Percentiles rank a stretch among this genome's conserved stretches.
Evolutionary conservation across 2,113 vertebrate species (phyloP).

Genomic region (Neolamprologus modestus): DNA sequence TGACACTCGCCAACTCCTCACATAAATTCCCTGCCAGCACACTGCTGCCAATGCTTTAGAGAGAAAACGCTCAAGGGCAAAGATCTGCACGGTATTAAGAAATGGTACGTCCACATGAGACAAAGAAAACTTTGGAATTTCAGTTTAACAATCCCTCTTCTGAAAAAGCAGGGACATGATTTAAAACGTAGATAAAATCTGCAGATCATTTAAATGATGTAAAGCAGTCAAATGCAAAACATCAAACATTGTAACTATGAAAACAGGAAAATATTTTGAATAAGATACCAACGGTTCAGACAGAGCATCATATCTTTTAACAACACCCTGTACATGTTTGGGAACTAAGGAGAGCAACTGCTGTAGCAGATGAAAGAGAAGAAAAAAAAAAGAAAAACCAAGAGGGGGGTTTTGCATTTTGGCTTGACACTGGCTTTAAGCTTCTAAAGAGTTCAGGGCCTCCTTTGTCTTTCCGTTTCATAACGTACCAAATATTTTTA

Average conservation of each 20-base stretch:
- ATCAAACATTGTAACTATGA: neutral
- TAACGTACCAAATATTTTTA: neutral
- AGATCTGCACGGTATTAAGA: neutral
- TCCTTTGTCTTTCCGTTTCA: neutral
- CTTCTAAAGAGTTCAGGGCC: neutral
- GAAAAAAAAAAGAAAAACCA: neutral
- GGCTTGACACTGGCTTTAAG: neutral
- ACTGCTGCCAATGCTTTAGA: constrained; percentile 1
- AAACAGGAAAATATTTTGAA: neutral
- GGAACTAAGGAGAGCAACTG: neutral
- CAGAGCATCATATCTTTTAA: neutral
- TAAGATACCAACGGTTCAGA: neutral
- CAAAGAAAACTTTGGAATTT: neutral
- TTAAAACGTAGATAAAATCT: neutral
- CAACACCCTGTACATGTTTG: neutral
- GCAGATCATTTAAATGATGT: neutral
- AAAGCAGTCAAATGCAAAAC: neutral
- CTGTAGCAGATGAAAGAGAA: neutral
- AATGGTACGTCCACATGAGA: neutral
- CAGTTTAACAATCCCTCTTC: neutral
- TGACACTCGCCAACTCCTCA: constrained; percentile 18
- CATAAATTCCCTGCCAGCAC: constrained; percentile 2
- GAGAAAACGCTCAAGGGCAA: neutral
- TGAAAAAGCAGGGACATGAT: neutral
- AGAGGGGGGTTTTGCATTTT: neutral